These are phyloP conservation scores for Suncus etruscus DNA, from an alignment of 2,113 vertebrate genomes.

Conservation along the genomic window DNA sequence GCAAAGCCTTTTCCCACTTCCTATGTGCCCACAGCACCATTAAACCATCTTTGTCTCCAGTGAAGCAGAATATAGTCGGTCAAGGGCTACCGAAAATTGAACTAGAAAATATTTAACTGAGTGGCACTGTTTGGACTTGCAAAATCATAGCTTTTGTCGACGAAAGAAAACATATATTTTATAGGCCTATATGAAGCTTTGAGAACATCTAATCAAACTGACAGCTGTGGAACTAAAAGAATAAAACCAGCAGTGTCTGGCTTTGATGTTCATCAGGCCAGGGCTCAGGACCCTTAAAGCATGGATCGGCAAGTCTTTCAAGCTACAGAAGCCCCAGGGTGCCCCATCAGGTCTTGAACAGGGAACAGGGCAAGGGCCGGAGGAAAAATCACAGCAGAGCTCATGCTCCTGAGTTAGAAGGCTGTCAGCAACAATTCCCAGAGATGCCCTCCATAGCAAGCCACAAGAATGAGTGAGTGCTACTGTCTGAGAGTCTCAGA, in stretches of 20 bases:
- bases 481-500: neutral
- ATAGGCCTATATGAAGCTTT: neutral
- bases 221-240: slow-evolving; percentile 30
- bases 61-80: neutral
- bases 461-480: neutral
- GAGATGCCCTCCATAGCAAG: neutral
- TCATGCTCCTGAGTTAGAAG: neutral
- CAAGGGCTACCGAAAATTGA: slow-evolving; percentile 49
- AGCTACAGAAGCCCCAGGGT: neutral
- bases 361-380: neutral
- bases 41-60: slow-evolving; percentile 42
- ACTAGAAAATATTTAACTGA: slow-evolving; percentile 50
- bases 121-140: slow-evolving; percentile 44
- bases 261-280: slow-evolving; percentile 33
- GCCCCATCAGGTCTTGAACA: neutral
- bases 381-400: neutral
- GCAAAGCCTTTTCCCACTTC: slow-evolving; percentile 4
- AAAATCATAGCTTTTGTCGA: slow-evolving; percentile 46
- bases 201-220: slow-evolving; percentile 51
- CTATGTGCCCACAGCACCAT: neutral
- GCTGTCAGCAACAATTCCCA: neutral
- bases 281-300: neutral
- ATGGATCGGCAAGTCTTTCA: neutral
- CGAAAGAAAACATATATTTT: slow-evolving; percentile 50
- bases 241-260: neutral